Evolutionary conservation across 1,140 invertebrate genomes (phyloP).

Genomic region (Mylabris phalerata): DNA sequence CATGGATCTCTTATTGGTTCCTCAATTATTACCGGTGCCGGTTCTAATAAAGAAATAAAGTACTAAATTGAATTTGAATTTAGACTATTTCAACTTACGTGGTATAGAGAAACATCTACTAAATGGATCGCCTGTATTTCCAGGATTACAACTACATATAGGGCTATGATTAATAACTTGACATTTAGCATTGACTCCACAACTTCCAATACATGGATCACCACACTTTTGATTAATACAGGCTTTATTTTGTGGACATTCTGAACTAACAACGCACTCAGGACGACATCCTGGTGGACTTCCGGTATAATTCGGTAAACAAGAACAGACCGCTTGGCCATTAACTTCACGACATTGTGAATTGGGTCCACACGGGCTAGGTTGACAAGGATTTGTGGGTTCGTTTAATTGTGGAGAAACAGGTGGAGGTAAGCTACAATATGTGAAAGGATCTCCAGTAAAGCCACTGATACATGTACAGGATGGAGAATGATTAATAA

Average conservation of each 20-base stretch:
- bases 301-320: conserved; percentile 42
- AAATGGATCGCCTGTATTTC: conserved; percentile 50
- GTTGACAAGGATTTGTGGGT: conserved; percentile 57
- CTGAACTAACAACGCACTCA: conserved; percentile 47
- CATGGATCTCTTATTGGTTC: conserved; percentile 53
- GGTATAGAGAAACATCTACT: conserved; percentile 45
- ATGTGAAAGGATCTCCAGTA: conserved; percentile 60
- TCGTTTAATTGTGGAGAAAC: conserved; percentile 48
- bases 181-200: conserved; percentile 42
- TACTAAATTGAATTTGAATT: background rate
- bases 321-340: conserved; percentile 60
- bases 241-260: conserved; percentile 41
- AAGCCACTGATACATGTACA: conserved; percentile 68
- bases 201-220: conserved; percentile 40
- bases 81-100: conserved; percentile 31
- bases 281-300: conserved; percentile 45
- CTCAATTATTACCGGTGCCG: conserved; percentile 34
- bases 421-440: conserved; percentile 42
- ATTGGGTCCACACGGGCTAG: conserved; percentile 69
- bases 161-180: conserved; percentile 44
- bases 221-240: conserved; percentile 42
- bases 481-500: conserved; percentile 73
- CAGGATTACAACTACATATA: conserved; percentile 43
- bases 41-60: conserved; percentile 15
- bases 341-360: conserved; percentile 61